A percentile compares a stretch with the other conserved stretches of the same genome.
Evolutionary conservation across 2,113 vertebrate genomes (phyloP).

Genomic region (Marmota flaviventris): DNA sequence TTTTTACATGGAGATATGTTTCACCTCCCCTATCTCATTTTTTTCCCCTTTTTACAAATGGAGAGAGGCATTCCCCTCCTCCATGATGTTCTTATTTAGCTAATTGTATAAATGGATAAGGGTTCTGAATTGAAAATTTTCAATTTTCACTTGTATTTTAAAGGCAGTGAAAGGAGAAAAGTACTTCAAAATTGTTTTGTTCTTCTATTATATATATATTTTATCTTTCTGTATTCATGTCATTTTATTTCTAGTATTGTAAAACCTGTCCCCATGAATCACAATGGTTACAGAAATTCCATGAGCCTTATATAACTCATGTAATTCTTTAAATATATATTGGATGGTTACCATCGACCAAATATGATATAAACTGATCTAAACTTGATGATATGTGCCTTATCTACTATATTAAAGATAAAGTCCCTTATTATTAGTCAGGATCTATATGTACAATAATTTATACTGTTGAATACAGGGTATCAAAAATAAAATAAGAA

Average conservation of each 20-base stretch:
- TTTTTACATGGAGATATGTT: slow-evolving; percentile 16
- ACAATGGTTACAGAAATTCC: background rate
- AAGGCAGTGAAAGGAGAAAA: slow-evolving; percentile 17
- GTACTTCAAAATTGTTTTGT: background rate
- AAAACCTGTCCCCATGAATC: background rate
- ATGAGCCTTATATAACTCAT: background rate
- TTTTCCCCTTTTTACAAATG: background rate
- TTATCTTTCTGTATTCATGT: background rate
- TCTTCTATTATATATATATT: background rate
- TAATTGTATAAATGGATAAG: background rate
- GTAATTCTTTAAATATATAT: background rate
- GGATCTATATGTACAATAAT: background rate
- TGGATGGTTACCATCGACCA: background rate
- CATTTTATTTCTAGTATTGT: background rate
- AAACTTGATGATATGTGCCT: background rate
- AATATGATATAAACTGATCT: slow-evolving; percentile 34
- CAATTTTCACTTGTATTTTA: background rate
- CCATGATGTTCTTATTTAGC: slow-evolving; percentile 5
- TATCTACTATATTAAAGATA: slow-evolving; percentile 9
- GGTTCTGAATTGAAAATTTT: background rate
- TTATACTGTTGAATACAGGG: background rate
- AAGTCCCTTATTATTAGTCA: background rate
- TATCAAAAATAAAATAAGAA: background rate
- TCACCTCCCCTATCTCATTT: background rate
- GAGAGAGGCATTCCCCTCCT: background rate